Evolutionary conservation across 2,888 invertebrate species (phyloP), one percentile per base, ranked within the genome.

Genomic region (Yponomeuta cagnagella): DNA sequence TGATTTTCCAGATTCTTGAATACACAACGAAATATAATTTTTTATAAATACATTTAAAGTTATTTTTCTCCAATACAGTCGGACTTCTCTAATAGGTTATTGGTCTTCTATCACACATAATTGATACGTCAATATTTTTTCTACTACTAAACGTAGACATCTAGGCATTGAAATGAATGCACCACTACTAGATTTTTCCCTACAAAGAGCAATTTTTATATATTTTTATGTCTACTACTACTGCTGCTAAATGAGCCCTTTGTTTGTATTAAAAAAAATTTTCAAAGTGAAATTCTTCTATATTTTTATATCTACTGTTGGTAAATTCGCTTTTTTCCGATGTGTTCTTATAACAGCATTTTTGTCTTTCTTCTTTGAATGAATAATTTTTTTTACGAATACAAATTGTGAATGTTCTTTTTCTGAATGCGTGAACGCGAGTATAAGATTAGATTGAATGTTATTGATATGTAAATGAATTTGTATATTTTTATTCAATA

Each of bases 101-200:
- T 89, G 88, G 89, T 90, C 88, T 84, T 84, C 88, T 89, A 89
- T 88, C 87, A 89, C 88, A 87, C 85, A 82, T 82, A 83, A 84
- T 82, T 81, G 80, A 86, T 85, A 88, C 86, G 87, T 85, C 52
- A 52, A 31, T 65, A 30, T 65, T 65, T 65, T 31, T 31, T 31
- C 33, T 65, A 31, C 65, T 33, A 48, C 48, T 68, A 68, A 48
- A 68, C 43, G n/a, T 48, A 68, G 37, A n/a, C 37, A 43, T 48
- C 48, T 65, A 33, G 31, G 15, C 10, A 65, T 30, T 2, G 65
- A 31, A 33, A 31, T 31, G 30, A 10, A 65, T 65, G 33, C 52
- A 15, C 52, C 15, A 15, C 52, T 58, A 58, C 52, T 58, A 15
- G 2, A 15, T 58, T 58, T 15, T 58, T 12, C 15, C 15, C 52